Conservation (phyloP, 2,888 invertebrate species). For the Invenusta paracnida region DNA sequence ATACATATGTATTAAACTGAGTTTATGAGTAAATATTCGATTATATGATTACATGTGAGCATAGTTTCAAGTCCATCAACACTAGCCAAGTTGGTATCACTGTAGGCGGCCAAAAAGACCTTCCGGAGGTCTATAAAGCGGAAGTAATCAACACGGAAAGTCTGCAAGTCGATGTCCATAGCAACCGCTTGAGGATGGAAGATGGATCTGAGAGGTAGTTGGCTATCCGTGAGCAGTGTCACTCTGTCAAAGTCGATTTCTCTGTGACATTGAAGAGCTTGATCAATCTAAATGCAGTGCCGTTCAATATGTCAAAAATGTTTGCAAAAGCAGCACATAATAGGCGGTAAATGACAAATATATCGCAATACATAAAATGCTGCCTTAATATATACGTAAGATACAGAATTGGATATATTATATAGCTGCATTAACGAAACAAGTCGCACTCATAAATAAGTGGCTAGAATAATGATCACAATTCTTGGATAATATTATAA, state of each 20-base stretch:
- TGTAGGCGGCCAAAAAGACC: not conserved
- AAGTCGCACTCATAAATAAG: no score
- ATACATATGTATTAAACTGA: no score
- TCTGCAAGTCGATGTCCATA: not conserved
- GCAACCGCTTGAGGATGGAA: not conserved
- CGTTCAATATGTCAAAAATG: no score
- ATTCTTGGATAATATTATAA: no score
- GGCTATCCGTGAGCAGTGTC: not conserved
- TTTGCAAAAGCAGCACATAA: no score
- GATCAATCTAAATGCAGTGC: not conserved
- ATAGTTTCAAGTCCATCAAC: not conserved
- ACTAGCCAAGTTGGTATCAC: not conserved
- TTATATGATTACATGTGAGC: not conserved
- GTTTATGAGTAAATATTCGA: no score
- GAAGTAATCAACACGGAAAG: not conserved
- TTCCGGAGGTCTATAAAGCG: conserved; percentile 6
- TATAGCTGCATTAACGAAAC: no score
- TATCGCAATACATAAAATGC: no score
- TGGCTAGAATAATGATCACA: no score
- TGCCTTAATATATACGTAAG: no score
- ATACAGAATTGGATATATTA: no score
- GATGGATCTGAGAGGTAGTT: not conserved
- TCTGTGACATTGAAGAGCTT: not conserved
- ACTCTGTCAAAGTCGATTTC: not conserved
- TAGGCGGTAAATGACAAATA: no score